A percentile compares a stretch with the other conserved stretches of the same genome.
phyloP scores from a whole-genome alignment of 2,797 vertebrate species.

The Microhierax caerulescens region DNA sequence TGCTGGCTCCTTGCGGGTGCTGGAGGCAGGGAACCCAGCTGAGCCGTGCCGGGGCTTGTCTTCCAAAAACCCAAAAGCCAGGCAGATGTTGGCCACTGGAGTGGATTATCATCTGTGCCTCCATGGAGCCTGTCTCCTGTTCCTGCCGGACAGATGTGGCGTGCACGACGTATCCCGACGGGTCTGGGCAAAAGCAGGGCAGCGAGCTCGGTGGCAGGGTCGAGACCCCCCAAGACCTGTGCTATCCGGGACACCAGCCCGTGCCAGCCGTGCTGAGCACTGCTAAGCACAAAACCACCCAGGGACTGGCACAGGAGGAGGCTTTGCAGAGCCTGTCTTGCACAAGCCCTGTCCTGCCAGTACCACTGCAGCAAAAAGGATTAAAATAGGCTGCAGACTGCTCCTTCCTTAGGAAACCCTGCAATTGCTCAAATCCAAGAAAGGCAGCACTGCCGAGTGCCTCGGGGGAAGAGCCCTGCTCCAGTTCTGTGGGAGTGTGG shows the following conservation, averaged over 20 bases:
- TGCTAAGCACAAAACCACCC: not conserved
- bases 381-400: not conserved
- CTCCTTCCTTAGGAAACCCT: not conserved
- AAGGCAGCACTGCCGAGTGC: not conserved
- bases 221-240: not conserved
- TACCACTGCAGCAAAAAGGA: not conserved
- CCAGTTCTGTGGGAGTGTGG: not conserved
- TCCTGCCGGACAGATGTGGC: accelerated
- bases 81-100: accelerated
- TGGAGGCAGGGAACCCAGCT: not conserved
- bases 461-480: not conserved
- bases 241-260: not conserved
- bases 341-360: not conserved
- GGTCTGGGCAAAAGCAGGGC: not conserved
- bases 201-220: not conserved
- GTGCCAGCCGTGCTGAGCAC: not conserved
- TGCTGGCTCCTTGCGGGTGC: not conserved
- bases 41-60: not conserved
- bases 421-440: not conserved
- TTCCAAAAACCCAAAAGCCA: not conserved
- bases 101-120: accelerated
- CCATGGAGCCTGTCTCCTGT: not conserved
- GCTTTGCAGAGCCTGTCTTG: not conserved
- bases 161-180: accelerated
- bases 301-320: not conserved